Conservation (phyloP, 2,113 vertebrate genomes). For the Zapus hudsonius region DNA sequence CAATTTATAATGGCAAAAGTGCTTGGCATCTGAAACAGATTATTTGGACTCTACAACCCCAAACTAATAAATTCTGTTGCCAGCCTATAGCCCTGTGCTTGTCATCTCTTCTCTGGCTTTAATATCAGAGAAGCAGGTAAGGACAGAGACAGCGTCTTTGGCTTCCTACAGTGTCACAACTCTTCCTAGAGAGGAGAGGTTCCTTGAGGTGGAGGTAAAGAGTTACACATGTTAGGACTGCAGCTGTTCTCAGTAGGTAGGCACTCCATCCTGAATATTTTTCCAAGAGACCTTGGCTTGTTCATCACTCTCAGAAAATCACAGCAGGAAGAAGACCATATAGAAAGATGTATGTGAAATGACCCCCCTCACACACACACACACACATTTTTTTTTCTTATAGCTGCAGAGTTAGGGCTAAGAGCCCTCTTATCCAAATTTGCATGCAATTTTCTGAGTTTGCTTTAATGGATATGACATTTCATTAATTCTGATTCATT, state of each 20-base stretch:
- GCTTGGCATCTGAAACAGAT: not conserved
- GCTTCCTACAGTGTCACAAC: not conserved
- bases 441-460: constrained; percentile 73
- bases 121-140: not conserved
- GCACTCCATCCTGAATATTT: not conserved
- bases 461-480: constrained; percentile 77
- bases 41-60: not conserved
- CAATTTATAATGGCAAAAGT: not conserved
- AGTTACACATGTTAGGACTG: not conserved
- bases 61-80: not conserved
- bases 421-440: constrained; percentile 65
- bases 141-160: not conserved
- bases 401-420: constrained; percentile 51
- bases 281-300: not conserved
- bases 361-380: no score
- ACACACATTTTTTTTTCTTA: no score
- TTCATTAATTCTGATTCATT: constrained; percentile 81
- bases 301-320: not conserved
- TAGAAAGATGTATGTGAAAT: not conserved
- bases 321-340: not conserved
- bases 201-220: not conserved
- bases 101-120: not conserved
- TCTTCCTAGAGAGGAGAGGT: not conserved
- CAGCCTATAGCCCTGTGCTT: not conserved
- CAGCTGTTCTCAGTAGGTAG: not conserved